Conservation (phyloP, 2,113 vertebrate genomes). For the Crypturellus undulatus region DNA sequence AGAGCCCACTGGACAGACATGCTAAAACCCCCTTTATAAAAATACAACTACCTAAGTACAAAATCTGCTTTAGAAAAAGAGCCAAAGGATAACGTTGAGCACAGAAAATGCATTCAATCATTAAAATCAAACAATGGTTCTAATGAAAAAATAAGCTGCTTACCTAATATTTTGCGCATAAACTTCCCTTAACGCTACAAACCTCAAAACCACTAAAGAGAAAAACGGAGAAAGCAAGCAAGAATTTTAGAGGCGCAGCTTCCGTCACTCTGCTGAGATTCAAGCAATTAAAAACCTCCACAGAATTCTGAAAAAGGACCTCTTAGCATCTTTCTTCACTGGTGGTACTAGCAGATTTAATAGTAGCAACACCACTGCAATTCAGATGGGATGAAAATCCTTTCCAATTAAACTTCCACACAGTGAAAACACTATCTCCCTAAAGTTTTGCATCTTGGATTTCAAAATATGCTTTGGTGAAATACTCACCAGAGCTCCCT, state of each 20-base stretch:
- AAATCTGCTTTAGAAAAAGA: constrained; percentile 36
- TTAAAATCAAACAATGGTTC: constrained; percentile 15
- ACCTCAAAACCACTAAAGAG: constrained; percentile 1
- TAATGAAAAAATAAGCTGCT: background rate
- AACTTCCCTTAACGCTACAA: background rate
- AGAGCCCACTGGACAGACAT: background rate
- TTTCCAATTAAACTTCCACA: constrained; percentile 53
- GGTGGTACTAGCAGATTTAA: background rate
- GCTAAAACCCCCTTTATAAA: constrained; percentile 26
- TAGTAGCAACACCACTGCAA: background rate
- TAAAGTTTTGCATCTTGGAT: constrained; percentile 48
- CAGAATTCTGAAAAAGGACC: background rate
- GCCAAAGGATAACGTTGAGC: background rate
- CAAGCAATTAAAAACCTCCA: background rate
- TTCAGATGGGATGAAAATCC: constrained; percentile 25
- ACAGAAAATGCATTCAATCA: background rate
- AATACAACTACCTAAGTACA: constrained; percentile 11
- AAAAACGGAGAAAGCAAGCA: background rate
- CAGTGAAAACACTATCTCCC: background rate
- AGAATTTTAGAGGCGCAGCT: background rate
- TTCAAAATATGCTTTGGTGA: constrained; percentile 32
- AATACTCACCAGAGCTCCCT: background rate
- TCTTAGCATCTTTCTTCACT: background rate
- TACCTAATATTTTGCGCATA: background rate
- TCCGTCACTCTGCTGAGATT: background rate